These are phyloP conservation scores for Beris morrisii DNA, from an alignment of 2,888 invertebrate genomes.

Conservation along the genomic window DNA sequence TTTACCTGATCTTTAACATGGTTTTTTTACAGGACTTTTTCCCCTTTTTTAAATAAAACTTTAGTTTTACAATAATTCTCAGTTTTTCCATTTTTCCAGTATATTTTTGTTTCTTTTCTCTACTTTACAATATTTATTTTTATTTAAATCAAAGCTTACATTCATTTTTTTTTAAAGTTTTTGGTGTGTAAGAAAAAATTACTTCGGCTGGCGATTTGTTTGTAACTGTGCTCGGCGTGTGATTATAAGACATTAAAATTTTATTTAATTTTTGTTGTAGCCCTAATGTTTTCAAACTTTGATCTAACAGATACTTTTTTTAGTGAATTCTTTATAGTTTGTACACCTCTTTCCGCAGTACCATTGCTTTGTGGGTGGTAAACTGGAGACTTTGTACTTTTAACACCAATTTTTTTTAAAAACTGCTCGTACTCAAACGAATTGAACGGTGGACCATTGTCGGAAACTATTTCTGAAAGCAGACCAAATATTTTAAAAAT, in stretches of 20 bases:
- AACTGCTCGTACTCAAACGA: slow-evolving; percentile 32
- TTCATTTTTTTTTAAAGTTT: background rate
- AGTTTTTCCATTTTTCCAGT: no score
- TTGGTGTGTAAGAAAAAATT: slow-evolving; percentile 5
- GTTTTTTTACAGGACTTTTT: no score
- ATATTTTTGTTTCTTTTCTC: no score
- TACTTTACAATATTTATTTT: no score
- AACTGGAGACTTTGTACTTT: slow-evolving; percentile 34
- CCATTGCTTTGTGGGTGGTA: slow-evolving; percentile 42
- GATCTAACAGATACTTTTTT: slow-evolving; percentile 37
- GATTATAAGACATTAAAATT: background rate
- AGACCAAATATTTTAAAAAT: slow-evolving; percentile 28
- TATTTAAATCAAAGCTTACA: no score
- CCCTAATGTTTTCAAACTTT: background rate
- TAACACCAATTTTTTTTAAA: slow-evolving; percentile 34
- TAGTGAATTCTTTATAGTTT: slow-evolving; percentile 40
- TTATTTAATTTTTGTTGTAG: slow-evolving; percentile 1
- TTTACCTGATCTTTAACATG: no score
- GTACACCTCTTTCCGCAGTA: slow-evolving; percentile 41
- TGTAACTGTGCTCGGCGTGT: background rate
- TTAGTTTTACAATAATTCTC: no score
- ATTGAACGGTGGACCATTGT: slow-evolving; percentile 35
- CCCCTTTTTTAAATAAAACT: no score
- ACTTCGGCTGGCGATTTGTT: background rate
- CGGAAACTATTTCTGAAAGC: slow-evolving; percentile 32